Evolutionary conservation across 1,140 invertebrate genomes (phyloP).

Genomic region (Psix sp.): DNA sequence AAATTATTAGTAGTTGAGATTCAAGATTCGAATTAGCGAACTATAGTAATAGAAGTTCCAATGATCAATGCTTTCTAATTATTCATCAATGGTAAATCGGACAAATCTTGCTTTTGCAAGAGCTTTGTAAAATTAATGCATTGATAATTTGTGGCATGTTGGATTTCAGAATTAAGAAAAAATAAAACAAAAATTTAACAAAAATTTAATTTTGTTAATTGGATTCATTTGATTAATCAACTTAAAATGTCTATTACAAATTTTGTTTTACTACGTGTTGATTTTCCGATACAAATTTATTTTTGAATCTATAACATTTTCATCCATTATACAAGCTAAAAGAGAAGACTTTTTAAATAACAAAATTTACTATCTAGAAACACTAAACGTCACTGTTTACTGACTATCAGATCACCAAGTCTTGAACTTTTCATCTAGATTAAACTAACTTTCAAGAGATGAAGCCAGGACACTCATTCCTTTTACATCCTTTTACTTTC

Average conservation of each 20-base stretch:
- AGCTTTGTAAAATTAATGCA: constrained; percentile 38
- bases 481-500: constrained; percentile 57
- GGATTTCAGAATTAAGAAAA: constrained; percentile 14
- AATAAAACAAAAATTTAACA: no score
- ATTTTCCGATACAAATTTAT: no score
- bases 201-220: no score
- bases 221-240: no score
- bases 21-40: constrained; percentile 45
- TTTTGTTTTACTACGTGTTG: no score
- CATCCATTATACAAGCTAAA: no score
- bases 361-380: constrained; percentile 44
- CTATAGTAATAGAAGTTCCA: constrained; percentile 46
- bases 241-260: no score
- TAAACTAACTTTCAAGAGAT: constrained; percentile 57
- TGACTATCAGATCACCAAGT: constrained; percentile 41
- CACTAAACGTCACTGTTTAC: constrained; percentile 46
- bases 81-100: constrained; percentile 32
- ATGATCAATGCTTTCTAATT: constrained; percentile 50
- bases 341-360: constrained; percentile 35
- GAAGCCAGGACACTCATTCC: constrained; percentile 48
- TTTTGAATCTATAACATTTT: no score
- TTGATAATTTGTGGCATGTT: constrained; percentile 23
- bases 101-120: constrained; percentile 6
- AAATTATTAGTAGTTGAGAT: constrained; percentile 55
- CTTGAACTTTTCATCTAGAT: constrained; percentile 60